Evolutionary conservation across 2,888 invertebrate genomes (phyloP).

Genomic region (Toxonevra muliebris): DNA sequence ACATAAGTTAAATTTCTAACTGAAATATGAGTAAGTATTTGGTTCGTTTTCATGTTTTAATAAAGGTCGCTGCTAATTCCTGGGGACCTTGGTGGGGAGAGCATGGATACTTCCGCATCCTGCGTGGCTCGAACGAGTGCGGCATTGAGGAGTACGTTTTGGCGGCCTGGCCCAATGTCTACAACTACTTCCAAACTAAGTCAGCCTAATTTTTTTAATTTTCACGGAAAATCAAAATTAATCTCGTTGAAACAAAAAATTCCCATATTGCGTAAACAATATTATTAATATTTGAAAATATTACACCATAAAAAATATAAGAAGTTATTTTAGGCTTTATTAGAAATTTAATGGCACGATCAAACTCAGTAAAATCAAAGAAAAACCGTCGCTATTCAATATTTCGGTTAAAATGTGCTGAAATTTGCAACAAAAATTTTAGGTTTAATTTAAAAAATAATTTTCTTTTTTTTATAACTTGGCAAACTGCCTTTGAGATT

Average conservation of each 20-base stretch:
- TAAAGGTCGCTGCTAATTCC: constrained; percentile 89
- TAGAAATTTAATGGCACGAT: no score
- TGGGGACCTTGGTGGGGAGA: constrained; percentile 96
- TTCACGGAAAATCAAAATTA: neutral
- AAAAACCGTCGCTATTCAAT: no score
- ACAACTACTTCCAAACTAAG: constrained; percentile 55
- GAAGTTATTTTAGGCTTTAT: no score
- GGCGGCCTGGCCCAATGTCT: constrained; percentile 72
- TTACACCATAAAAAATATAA: no score
- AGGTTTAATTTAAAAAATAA: no score
- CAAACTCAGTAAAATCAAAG: no score
- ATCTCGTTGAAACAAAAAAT: constrained; percentile 9
- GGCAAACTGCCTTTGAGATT: constrained; percentile 32
- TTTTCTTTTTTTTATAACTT: constrained; percentile 2
- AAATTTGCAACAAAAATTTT: no score
- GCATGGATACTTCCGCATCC: constrained; percentile 87
- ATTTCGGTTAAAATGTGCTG: no score
- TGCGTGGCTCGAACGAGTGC: constrained; percentile 85
- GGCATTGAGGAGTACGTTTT: constrained; percentile 91
- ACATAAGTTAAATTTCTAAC: neutral
- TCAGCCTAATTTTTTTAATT: neutral
- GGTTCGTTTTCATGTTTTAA: constrained; percentile 44
- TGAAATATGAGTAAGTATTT: constrained; percentile 13
- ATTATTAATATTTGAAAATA: no score
- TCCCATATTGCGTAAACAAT: neutral